Evolutionary conservation across 2,888 invertebrate species (phyloP), one percentile per base, ranked within the genome.

Genomic region (Brenthis ino): DNA sequence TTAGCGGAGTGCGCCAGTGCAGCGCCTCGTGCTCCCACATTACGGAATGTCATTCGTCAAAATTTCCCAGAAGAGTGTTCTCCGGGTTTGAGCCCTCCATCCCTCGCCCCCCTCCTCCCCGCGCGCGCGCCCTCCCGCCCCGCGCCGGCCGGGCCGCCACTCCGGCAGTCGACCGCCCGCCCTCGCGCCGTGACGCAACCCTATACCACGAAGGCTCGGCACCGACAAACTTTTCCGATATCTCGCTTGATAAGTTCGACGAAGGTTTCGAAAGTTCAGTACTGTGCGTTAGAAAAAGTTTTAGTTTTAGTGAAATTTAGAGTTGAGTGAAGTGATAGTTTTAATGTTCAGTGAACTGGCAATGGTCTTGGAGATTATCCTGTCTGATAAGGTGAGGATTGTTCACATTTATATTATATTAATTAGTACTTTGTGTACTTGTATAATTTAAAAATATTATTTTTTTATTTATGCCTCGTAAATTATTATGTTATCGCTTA

Each of bases 41-140:
- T 84, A 83, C 84, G 84, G 82, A 85, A 87, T 87, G 87, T 86
- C 86, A 85, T 87, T 87, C 88, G 86, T 87, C 88, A 87, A 85
- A 86, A 86, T 87, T 86, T 88, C 86, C 86, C 86, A 79, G 81
- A 85, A 85, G 88, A 85, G 79, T 72, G 80, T 75, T 76, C 73
- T 72, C 74, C 64, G 60, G 58, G 67, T 43, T 63, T 37, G 14
- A 48, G 66, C 64, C 55, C 64, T 50, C 67, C 61, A 66, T 64
- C 28, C 67, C 50, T 71, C 64, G 47, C 67, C 57, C 55, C 55
- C 48, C 63, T 64, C 65, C 47, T 43, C 74, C 76, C 74, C 71
- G 70, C 68, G 72, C 69, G 72, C 72, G 69, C 75, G 63, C 74
- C 60, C 76, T 60, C 74, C 64, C 71, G 75, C 66, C 68, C 64